Evolutionary conservation across 35 echinoderm and acorn worm species (phyloP).

Genomic region (Nesometra sesokonis): DNA sequence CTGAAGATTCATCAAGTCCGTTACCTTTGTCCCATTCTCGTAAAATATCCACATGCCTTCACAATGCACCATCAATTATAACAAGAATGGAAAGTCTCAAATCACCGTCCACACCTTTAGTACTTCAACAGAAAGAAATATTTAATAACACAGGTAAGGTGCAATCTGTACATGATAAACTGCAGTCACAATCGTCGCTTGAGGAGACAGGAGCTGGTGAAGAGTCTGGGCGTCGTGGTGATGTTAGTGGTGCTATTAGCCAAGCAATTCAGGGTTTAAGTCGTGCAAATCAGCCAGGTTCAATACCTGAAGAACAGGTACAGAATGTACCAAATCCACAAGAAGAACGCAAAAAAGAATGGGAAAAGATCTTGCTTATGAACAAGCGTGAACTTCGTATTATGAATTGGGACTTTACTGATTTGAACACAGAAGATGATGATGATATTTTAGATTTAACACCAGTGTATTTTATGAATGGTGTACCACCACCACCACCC

Average conservation of each 20-base stretch:
- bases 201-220: neutral
- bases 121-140: neutral
- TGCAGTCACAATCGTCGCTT: conserved; percentile 37
- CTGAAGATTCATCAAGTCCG: neutral
- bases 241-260: conserved; percentile 56
- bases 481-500: conserved; percentile 22
- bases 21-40: neutral
- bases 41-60: neutral
- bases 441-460: conserved; percentile 57
- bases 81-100: neutral
- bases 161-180: conserved; percentile 63
- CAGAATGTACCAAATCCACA: neutral
- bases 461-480: conserved; percentile 4
- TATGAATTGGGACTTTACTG: conserved; percentile 69
- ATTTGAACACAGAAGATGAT: conserved; percentile 55
- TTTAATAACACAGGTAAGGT: conserved; percentile 45
- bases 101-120: neutral
- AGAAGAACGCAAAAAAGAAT: conserved; percentile 37
- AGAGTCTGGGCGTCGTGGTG: conserved; percentile 16
- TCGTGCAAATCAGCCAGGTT: neutral
- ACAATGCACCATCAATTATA: neutral
- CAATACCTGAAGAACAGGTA: neutral
- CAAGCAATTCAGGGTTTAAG: conserved; percentile 39
- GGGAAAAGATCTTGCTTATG: conserved; percentile 40
- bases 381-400: conserved; percentile 65